A percentile compares a stretch with the other conserved stretches of the same genome.
Conservation (phyloP, 1,140 invertebrate species). For the Apis mellifera region DNA sequence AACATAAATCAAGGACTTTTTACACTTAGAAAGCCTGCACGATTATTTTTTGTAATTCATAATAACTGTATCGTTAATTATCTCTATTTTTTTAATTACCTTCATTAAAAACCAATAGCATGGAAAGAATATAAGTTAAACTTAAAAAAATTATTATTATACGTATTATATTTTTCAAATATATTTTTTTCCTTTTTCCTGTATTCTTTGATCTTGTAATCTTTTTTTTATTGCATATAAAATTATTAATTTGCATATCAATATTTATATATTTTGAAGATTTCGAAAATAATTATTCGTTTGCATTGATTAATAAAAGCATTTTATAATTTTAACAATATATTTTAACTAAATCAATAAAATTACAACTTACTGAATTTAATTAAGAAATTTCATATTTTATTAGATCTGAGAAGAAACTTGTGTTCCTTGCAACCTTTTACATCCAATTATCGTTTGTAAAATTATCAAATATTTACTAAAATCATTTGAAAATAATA, state of each 20-base stretch:
- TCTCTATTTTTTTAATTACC: neutral
- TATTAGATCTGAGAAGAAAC: no score
- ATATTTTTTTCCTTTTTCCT: neutral
- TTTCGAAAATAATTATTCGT: neutral
- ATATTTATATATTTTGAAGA: neutral
- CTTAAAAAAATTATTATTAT: neutral
- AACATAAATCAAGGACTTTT: slow-evolving; percentile 67
- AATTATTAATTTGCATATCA: neutral
- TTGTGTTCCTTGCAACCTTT: no score
- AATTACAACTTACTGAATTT: no score
- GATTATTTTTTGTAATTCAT: neutral
- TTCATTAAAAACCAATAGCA: neutral
- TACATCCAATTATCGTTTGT: no score
- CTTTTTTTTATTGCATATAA: neutral
- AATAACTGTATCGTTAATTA: neutral
- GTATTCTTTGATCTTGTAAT: neutral
- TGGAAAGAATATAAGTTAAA: neutral
- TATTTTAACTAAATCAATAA: no score
- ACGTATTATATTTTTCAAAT: neutral
- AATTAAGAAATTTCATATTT: no score
- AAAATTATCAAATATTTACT: no score
- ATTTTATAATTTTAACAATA: no score
- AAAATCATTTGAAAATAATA: no score
- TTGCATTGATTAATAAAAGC: no score
- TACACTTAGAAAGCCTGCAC: slow-evolving; percentile 67